Evolutionary conservation across 2,113 vertebrate genomes (phyloP).

Genomic region (Cebidichthys violaceus): DNA sequence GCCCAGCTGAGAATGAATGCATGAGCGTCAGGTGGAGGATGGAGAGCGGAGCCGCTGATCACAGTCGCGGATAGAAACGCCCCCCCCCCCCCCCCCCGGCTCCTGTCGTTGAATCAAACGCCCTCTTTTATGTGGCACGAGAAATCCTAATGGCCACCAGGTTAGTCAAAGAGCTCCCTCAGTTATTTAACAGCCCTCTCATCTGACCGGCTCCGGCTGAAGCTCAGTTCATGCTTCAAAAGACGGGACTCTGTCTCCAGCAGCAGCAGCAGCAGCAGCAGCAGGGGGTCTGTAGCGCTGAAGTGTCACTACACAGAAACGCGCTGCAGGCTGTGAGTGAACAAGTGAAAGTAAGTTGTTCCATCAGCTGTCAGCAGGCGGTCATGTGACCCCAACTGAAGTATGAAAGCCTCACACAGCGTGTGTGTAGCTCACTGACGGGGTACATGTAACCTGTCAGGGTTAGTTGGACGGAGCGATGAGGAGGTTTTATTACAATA

Average conservation of each 20-base stretch:
- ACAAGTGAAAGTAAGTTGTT: slow-evolving; percentile 3
- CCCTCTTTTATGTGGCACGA: slow-evolving; percentile 48
- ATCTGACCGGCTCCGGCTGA: slow-evolving; percentile 28
- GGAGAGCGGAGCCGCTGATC: slow-evolving; percentile 32
- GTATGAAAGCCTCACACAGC: not conserved
- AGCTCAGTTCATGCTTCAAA: slow-evolving; percentile 22
- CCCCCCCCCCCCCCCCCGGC: slow-evolving; percentile 34
- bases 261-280: slow-evolving; percentile 29
- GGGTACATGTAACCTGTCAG: slow-evolving; percentile 1
- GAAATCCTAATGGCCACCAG: slow-evolving; percentile 44
- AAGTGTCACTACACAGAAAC: slow-evolving; percentile 49
- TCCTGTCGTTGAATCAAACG: slow-evolving; percentile 62
- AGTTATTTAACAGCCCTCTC: slow-evolving; percentile 51
- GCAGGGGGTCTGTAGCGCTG: slow-evolving; percentile 28
- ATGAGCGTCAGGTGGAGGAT: slow-evolving; percentile 52
- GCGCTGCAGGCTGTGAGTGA: not conserved
- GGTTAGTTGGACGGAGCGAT: too few species aligned
- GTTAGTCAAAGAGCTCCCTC: slow-evolving; percentile 48
- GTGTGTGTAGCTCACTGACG: not conserved
- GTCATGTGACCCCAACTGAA: not conserved
- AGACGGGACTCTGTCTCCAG: slow-evolving; percentile 4
- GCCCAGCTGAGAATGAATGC: slow-evolving; percentile 52
- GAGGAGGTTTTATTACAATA: too few species aligned
- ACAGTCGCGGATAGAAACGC: slow-evolving; percentile 41
- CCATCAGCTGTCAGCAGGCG: not conserved